These are phyloP conservation scores for Cryptocheilus praepositus DNA, from an alignment of 2,888 invertebrate species.

Conservation along the genomic window DNA sequence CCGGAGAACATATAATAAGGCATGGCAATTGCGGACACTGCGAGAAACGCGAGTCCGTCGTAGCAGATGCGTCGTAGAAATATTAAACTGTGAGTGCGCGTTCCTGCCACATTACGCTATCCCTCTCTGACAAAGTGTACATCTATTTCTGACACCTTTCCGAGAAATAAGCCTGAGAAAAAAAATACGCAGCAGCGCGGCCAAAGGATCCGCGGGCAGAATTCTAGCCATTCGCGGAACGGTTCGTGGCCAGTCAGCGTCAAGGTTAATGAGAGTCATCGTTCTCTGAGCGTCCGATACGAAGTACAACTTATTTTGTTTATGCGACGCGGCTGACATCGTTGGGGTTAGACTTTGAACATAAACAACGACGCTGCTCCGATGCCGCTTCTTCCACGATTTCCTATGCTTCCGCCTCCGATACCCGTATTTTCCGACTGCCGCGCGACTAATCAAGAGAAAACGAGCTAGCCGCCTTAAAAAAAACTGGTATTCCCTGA, in stretches of 20 bases:
- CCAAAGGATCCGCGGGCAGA: slow-evolving; percentile 6
- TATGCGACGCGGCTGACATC: slow-evolving; percentile 17
- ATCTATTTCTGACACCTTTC: slow-evolving; percentile 32
- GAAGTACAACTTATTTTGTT: slow-evolving; percentile 33
- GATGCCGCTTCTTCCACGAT: neutral
- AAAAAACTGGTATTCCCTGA: slow-evolving; percentile 2
- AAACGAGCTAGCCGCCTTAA: neutral
- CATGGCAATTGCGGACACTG: too few species aligned
- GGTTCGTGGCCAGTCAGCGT: neutral
- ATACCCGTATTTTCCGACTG: neutral
- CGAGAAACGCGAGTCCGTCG: too few species aligned
- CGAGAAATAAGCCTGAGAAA: slow-evolving; percentile 18
- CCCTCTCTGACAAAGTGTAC: neutral
- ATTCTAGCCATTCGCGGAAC: slow-evolving; percentile 4
- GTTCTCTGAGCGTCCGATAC: slow-evolving; percentile 2
- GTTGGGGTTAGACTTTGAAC: slow-evolving; percentile 16
- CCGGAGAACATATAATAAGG: too few species aligned
- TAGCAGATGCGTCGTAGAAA: too few species aligned
- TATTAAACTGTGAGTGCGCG: too few species aligned
- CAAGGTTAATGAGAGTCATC: slow-evolving; percentile 11
- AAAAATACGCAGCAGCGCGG: neutral
- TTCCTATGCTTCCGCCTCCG: neutral
- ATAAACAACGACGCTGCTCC: slow-evolving; percentile 12
- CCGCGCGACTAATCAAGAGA: neutral
- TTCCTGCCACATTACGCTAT: neutral